Base-by-base conservation (phyloP, 2,113 vertebrate species). In the Pontoporia blainvillei region DNA sequence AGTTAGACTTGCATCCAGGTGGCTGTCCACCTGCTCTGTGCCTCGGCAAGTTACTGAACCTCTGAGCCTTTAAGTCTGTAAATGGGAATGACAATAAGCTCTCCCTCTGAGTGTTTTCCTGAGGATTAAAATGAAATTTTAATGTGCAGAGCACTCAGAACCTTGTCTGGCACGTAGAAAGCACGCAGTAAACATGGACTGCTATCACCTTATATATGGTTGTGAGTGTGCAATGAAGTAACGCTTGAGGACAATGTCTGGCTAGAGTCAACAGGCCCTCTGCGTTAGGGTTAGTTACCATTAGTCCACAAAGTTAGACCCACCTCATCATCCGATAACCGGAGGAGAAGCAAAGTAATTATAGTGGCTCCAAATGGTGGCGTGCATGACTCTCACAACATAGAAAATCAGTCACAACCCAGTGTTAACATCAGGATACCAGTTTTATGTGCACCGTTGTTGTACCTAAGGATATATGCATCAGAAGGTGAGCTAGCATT, bases 381-480 rank as follows among this genome's bases (percentile, higher is more conserved):
- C 78, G 34, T 0, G 46, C 49, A 75, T 49, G 17, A 4, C 41
- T 25, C n/a, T 61, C 64, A 36, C n/a, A 41, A 21, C 52, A 7
- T 2, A 7, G 46, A 64, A 27, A 44, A 11, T 13, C 57, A 1
- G 3, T 34, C 15, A 21, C 49, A 41, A 5, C n/a, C 5, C 29
- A 2, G 6, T 2, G 6, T 46, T 44, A 1, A 17, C 36, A 2
- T 1, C 6, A 57, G 36, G 20, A 1, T 3, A 21, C 34, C 34
- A 8, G 4, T 31, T 10, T 1, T 12, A 0, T 3, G 13, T 8
- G 29, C 15, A 3, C 6, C 6, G 15, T 0, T 4, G 10, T 17
- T 29, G 14, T 10, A 5, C 20, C 52, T n/a, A 0, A 64, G 25
- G 17, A 1, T 1, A 1, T n/a, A 2, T 5, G 25, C 21, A 1